phyloP scores from a whole-genome alignment of 1,140 invertebrate genomes.

The Drosophila equinoxialis region DNA sequence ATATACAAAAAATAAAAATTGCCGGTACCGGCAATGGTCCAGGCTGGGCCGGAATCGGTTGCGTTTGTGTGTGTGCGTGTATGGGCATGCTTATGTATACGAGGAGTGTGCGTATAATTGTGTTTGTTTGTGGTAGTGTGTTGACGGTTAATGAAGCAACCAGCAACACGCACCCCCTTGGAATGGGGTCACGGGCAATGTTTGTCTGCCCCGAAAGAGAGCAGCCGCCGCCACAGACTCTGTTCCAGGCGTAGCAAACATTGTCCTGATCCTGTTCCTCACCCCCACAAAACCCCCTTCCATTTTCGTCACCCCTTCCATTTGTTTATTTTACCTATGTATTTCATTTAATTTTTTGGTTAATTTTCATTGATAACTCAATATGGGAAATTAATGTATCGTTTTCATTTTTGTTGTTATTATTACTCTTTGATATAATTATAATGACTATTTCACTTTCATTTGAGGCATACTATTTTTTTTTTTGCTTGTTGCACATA shows the following conservation, averaged over 20 bases:
- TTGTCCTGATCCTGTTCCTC: constrained; percentile 43
- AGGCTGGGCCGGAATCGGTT: constrained; percentile 27
- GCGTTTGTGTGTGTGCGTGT: constrained; percentile 19
- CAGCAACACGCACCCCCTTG: constrained; percentile 69
- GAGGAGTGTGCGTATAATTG: constrained; percentile 33
- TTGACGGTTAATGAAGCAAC: constrained; percentile 71
- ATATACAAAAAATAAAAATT: constrained; percentile 42
- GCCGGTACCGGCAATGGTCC: constrained; percentile 45
- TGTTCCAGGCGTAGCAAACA: constrained; percentile 37
- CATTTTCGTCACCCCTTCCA: not conserved
- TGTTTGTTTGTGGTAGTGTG: constrained; percentile 34
- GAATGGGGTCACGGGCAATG: constrained; percentile 72
- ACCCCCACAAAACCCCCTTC: not conserved
- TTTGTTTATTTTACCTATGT: constrained; percentile 46
- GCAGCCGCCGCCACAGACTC: constrained; percentile 15
- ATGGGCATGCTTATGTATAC: constrained; percentile 42
- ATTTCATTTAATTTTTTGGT: constrained; percentile 66
- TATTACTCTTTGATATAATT: constrained; percentile 44
- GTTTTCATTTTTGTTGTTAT: constrained; percentile 36
- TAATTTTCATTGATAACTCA: constrained; percentile 81
- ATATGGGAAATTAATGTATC: constrained; percentile 66
- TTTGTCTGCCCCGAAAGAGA: constrained; percentile 45
- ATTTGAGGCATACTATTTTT: not conserved
- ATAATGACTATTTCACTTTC: constrained; percentile 15
- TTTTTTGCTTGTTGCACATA: not conserved